Conservation (phyloP, 1,140 invertebrate species). For the Druon quercuslanigerum region DNA sequence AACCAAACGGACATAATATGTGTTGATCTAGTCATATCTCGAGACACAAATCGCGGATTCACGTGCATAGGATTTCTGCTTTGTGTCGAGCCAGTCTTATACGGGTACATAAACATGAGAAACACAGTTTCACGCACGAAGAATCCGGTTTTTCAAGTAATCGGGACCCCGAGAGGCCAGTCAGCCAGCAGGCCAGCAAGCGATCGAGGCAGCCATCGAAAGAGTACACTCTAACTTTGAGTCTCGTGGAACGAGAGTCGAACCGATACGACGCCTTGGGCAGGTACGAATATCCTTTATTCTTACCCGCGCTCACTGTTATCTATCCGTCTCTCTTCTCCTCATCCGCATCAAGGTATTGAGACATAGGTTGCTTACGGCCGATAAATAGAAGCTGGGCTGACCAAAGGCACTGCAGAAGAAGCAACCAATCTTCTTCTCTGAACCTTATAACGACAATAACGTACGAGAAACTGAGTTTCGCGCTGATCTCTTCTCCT, state of each 20-base stretch:
- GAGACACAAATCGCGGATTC: slow-evolving; percentile 32
- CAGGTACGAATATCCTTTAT: slow-evolving; percentile 55
- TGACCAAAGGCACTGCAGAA: slow-evolving; percentile 39
- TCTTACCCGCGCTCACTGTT: slow-evolving; percentile 52
- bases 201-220: slow-evolving; percentile 46
- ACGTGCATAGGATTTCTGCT: slow-evolving; percentile 41
- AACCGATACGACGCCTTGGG: slow-evolving; percentile 61
- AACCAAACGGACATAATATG: neutral
- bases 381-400: slow-evolving; percentile 61
- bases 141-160: slow-evolving; percentile 77
- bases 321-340: slow-evolving; percentile 42
- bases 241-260: slow-evolving; percentile 36
- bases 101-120: slow-evolving; percentile 70
- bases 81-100: slow-evolving; percentile 45
- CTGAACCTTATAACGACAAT: slow-evolving; percentile 53
- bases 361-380: slow-evolving; percentile 64
- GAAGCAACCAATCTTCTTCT: slow-evolving; percentile 65
- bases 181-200: slow-evolving; percentile 42
- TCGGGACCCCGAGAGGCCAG: slow-evolving; percentile 60
- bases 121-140: slow-evolving; percentile 70
- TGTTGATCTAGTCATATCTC: slow-evolving; percentile 1
- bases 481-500: slow-evolving; percentile 44
- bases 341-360: slow-evolving; percentile 54
- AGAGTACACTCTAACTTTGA: slow-evolving; percentile 44
- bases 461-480: slow-evolving; percentile 51